Conservation (phyloP, 92 coral and sea anemone species). For the Micromussa lordhowensis region DNA sequence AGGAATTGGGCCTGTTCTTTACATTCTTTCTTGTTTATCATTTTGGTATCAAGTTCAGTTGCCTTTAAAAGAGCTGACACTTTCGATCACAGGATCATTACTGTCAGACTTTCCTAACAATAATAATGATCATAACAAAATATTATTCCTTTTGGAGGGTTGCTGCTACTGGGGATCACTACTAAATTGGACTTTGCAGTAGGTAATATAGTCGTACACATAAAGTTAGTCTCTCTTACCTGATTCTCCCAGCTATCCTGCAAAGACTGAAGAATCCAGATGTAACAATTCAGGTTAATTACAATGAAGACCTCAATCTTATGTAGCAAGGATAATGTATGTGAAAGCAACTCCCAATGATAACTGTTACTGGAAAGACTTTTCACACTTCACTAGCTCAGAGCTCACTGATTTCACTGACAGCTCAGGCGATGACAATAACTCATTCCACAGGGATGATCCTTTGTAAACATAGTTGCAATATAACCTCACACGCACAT, state of each 20-base stretch:
- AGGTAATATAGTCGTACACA: neutral
- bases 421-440: neutral
- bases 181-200: neutral
- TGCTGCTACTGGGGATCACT: too few species aligned
- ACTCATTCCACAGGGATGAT: conserved; percentile 1
- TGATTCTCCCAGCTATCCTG: conserved; percentile 17
- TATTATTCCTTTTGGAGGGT: too few species aligned
- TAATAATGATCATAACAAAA: too few species aligned
- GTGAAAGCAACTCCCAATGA: conserved; percentile 1
- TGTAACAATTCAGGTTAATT: conserved; percentile 25
- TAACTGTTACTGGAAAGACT: neutral
- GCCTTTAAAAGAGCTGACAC: too few species aligned
- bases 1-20: too few species aligned
- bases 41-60: too few species aligned
- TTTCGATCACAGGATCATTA: too few species aligned
- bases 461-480: neutral
- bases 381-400: neutral
- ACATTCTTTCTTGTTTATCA: too few species aligned
- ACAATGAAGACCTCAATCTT: conserved; percentile 24
- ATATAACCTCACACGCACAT: neutral
- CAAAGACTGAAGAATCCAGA: conserved; percentile 46
- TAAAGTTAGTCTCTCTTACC: conserved; percentile 17
- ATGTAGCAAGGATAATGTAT: conserved; percentile 15
- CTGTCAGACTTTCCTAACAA: too few species aligned
- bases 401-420: neutral